Evolutionary conservation across 2,797 vertebrate genomes (phyloP), one percentile per base, ranked within the genome.

Genomic region (Poeciliopsis infans): DNA sequence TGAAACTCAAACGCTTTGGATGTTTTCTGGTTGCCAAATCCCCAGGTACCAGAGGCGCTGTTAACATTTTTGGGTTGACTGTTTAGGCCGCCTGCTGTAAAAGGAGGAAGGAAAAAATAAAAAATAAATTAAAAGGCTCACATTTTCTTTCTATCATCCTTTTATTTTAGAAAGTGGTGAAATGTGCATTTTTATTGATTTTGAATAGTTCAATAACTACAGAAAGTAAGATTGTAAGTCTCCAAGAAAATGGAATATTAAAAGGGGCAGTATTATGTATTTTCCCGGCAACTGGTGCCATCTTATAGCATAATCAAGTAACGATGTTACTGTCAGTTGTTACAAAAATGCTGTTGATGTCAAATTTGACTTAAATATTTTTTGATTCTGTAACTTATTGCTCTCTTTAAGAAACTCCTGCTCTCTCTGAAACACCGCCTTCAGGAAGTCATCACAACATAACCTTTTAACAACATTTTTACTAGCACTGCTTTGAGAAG

Each of bases 1-100:
- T 92, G 85, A 78, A 95, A 96, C 85, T 95, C 93, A 83, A 94
- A 95, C 1, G 79, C 75, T 23, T 39, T 68, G 1, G 87, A 82
- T 12, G 86, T 83, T 31, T 41, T 86, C 76, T 94, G 85, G 7
- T 76, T 36, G 3, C 90, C 89, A 76, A 23, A 68, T 12, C 89
- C 91, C 96, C 96, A 96, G 4, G 91, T 85, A 11, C 49, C 68
- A 51, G 89, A 49, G 10, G 74, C 47, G 33, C 81, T 25, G 47
- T 78, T 77, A 7, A 64, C 72, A 80, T 61, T 77, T 76, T 66
- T 59, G 53, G 69, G n/a, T 64, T 79, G 81, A 71, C 45, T 83
- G 61, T 78, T 91, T 70, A 47, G n/a, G 53, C 46, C 76, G 2
- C 69, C 31, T 47, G 53, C 90, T 88, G 69, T 49, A 36, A 16